A percentile compares a stretch with the other conserved stretches of the same genome.
Conservation (phyloP, 2,888 invertebrate species). For the Apantesis nais region DNA sequence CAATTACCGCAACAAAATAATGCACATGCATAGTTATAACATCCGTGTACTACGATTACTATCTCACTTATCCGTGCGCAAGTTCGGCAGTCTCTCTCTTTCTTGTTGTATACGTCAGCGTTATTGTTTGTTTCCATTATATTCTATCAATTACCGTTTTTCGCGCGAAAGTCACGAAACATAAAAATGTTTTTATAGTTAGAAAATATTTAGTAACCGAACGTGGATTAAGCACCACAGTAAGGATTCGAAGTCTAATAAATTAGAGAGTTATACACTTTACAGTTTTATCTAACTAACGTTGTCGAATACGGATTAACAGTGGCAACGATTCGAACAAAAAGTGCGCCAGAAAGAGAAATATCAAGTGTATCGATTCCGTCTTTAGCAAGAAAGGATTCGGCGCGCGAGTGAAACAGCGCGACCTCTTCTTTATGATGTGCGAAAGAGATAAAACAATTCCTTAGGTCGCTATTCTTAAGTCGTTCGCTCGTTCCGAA, state of each 20-base stretch:
- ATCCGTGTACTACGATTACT: conserved; percentile 61
- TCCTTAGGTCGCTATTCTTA: conserved; percentile 85
- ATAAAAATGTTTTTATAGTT: conserved; percentile 54
- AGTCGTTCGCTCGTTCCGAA: conserved; percentile 77
- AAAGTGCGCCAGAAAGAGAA: conserved; percentile 81
- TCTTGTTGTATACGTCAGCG: conserved; percentile 78
- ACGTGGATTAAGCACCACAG: conserved; percentile 68
- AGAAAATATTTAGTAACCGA: conserved; percentile 66
- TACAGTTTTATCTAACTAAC: conserved; percentile 77
- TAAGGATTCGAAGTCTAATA: conserved; percentile 70
- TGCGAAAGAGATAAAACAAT: conserved; percentile 84
- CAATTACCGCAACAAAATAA: conserved; percentile 69
- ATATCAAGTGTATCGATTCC: conserved; percentile 77
- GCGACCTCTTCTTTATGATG: conserved; percentile 78
- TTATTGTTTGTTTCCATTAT: conserved; percentile 83
- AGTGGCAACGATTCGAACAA: conserved; percentile 71
- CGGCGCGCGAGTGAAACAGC: conserved; percentile 71
- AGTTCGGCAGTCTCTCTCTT: conserved; percentile 68
- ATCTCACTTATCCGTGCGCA: conserved; percentile 69
- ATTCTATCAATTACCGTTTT: conserved; percentile 79
- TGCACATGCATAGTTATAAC: conserved; percentile 74
- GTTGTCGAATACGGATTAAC: conserved; percentile 81
- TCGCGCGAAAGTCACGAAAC: conserved; percentile 41
- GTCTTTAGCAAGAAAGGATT: conserved; percentile 76
- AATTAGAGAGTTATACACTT: conserved; percentile 77